Base-by-base conservation (phyloP, 1,140 invertebrate genomes). In the Arion vulgaris region DNA sequence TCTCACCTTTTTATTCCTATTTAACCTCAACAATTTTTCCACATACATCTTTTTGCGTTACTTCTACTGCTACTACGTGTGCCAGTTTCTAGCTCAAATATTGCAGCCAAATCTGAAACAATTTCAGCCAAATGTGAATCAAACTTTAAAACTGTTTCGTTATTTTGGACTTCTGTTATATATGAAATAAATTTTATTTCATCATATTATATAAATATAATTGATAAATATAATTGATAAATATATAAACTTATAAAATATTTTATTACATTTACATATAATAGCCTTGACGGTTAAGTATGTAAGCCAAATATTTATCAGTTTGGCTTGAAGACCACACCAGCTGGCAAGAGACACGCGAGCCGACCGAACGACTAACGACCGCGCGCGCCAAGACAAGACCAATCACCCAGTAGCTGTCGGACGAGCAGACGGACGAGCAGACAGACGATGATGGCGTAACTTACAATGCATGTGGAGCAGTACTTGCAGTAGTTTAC, bases 401-500 rank as follows among this genome's bases (percentile, higher is more conserved):
- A 34, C 51, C 62, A 66, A 66, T 34, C 62, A 66, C 62, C 28
- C 62, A 66, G n/a, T 32, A 28, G 62, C 62, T 32, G 62, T 28
- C 62, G 62, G 62, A 66, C 62, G 62, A 66, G 62, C 62, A 23
- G 62, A 66, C 62, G n/a, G 62, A 32, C 62, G 62, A 66, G 62
- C 62, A 17, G 28, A 28, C 62, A 66, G 62, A 66, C 62, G 62
- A 32, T 28, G 62, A 66, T 66, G 62, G 62, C 62, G 62, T 66
- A 66, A 66, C 62, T 66, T 66, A 28, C 28, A 66, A 66, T 66
- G 62, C 62, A 66, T 66, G 62, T 66, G 62, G 62, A 66, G 62
- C 62, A 66, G 62, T 66, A 66, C 62, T 66, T 66, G n/a, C 28
- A 66, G 62, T 66, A 66, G 62, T 66, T 66, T 66, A 34, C 62